A percentile compares a stretch with the other conserved stretches of the same genome.
Evolutionary conservation across 2,797 vertebrate genomes (phyloP).

Genomic region (Pseudochirops corinnae): DNA sequence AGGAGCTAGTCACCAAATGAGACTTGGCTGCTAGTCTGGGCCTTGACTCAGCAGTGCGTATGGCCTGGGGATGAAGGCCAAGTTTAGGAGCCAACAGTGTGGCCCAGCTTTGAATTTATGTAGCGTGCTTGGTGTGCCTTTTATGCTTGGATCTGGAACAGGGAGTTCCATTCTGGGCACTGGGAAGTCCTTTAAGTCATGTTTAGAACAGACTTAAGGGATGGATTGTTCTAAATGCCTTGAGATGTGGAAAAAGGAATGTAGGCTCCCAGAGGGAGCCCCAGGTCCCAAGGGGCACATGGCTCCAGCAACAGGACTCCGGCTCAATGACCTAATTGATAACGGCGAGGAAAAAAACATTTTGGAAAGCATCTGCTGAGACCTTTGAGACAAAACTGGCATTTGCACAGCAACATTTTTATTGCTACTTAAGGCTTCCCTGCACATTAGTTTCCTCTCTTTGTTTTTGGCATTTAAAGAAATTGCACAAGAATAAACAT

Average conservation of each 20-base stretch:
- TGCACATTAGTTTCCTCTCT: conserved; percentile 80
- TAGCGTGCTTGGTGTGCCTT: no score
- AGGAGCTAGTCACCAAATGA: no score
- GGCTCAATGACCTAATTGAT: neutral
- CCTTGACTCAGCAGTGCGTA: neutral
- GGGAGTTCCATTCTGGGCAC: no score
- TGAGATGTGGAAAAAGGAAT: neutral
- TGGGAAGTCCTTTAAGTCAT: neutral
- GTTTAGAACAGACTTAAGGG: neutral
- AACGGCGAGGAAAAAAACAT: no score
- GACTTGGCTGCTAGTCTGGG: no score
- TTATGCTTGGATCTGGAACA: neutral
- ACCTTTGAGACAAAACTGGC: neutral
- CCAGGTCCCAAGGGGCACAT: no score
- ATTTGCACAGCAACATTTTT: conserved; percentile 74
- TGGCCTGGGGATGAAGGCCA: neutral
- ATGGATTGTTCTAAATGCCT: conserved; percentile 22
- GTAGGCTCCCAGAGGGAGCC: neutral
- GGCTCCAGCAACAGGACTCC: neutral
- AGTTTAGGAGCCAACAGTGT: neutral
- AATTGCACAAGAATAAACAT: conserved; percentile 60
- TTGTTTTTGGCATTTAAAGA: conserved; percentile 80
- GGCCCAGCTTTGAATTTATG: neutral
- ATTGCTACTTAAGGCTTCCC: conserved; percentile 84
- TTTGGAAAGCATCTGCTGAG: neutral